Conservation (phyloP, 1,140 invertebrate genomes). For the Lepidurus arcticus region DNA sequence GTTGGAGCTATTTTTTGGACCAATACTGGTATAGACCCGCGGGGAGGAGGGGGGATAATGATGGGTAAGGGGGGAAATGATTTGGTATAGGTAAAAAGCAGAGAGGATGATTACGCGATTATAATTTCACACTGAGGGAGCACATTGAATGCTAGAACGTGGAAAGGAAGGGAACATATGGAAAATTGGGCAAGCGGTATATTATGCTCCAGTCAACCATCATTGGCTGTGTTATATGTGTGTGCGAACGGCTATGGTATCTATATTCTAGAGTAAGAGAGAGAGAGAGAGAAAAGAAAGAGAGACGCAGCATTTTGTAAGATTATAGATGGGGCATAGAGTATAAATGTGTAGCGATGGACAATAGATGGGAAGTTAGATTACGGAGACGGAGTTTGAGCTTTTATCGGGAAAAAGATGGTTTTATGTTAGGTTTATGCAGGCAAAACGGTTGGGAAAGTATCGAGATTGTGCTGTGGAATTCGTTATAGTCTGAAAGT, state of each 20-base stretch:
- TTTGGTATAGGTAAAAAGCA: background rate
- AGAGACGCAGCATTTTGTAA: background rate
- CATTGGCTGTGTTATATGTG: background rate
- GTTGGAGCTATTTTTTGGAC: background rate
- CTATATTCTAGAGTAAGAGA: background rate
- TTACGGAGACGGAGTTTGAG: background rate
- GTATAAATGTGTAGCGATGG: background rate
- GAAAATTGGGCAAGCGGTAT: conserved; percentile 3
- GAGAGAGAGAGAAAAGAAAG: background rate
- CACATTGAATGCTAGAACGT: background rate
- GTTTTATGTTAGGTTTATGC: no score
- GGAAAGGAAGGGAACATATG: conserved; percentile 15
- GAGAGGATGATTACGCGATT: conserved; percentile 15
- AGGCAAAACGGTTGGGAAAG: no score
- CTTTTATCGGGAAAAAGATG: no score
- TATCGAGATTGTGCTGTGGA: no score
- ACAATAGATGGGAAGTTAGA: background rate
- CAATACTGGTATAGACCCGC: background rate
- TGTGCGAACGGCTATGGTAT: background rate
- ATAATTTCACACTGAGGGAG: conserved; percentile 15
- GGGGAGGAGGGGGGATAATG: background rate
- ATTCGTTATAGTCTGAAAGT: no score
- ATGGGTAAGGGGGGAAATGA: background rate
- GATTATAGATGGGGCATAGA: background rate
- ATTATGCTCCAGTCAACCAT: conserved; percentile 14